Base-by-base conservation (phyloP, 2,797 vertebrate species). In the Sitta carolinensis region DNA sequence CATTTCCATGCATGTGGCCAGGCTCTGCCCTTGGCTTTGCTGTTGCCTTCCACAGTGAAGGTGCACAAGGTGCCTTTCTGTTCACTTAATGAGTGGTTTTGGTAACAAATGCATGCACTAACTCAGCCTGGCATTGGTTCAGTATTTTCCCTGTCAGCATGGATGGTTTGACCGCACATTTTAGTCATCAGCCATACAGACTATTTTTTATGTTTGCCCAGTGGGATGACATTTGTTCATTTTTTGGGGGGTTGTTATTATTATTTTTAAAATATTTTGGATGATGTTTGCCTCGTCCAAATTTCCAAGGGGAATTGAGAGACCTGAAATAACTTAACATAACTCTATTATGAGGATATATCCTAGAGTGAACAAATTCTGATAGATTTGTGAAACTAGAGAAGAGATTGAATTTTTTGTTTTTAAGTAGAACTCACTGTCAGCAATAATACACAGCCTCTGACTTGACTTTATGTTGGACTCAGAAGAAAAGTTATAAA, bases 281-380 rank as follows among this genome's bases (percentile, higher is more conserved):
- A 52, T 5, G 5, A 52, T 27, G 22, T 79, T 68, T 87, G n/a
- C 45, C 51, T 80, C 36, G 38, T 74, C 58, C 6, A 80, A 72
- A 54, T 61, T 68, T 72, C 26, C 82, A 89, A 83, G 42, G 43
- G 43, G 27, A 91, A 91, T 59, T 63, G 38, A 48, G 52, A 61
- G 25, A 86, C 34, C 45, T 74, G 57, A 83, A 93, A 89, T 70
- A 63, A 87, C 17, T 87, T 95, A n/a, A 36, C 36, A 45, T 55
- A 84, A 79, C 3, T 59, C 32, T 74, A 2, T 85, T 70, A 47
- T 50, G n/a, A 70, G 54, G 21, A 19, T 63, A 32, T 48, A 63
- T 70, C 25, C 42, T 45, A 40, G 72, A 74, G 22, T 48, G 36
- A 85, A 43, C 3, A 47, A 70, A 38, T 85, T 87, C 69, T 74